Percentiles rank a stretch among this genome's conserved stretches.
Evolutionary conservation across 2,888 invertebrate species (phyloP).

Genomic region (Tetranychus piercei): DNA sequence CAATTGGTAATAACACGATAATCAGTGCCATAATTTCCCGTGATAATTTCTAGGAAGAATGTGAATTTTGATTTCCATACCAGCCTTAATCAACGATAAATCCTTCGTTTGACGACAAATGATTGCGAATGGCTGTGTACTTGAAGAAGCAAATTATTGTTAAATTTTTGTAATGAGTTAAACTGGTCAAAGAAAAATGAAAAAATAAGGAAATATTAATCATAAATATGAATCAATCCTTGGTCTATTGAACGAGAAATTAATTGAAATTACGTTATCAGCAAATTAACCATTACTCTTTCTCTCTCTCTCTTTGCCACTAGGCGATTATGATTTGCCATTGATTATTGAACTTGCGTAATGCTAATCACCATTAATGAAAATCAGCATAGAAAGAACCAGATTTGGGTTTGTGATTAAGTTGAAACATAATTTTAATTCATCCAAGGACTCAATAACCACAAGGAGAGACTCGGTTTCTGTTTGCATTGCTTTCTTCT

Average conservation of each 20-base stretch:
- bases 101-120: too few species aligned
- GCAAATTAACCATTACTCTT: too few species aligned
- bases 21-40: too few species aligned
- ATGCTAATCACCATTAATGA: background rate
- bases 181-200: background rate
- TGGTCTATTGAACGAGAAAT: background rate
- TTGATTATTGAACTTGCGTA: background rate
- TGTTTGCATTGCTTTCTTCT: background rate
- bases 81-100: too few species aligned
- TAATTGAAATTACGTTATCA: background rate
- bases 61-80: too few species aligned
- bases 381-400: background rate
- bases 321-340: background rate
- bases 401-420: background rate
- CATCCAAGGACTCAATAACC: background rate
- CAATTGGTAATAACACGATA: too few species aligned
- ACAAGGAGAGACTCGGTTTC: background rate
- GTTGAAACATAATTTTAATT: background rate
- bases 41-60: too few species aligned
- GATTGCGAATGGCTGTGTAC: too few species aligned
- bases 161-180: background rate
- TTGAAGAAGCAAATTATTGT: too few species aligned
- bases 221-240: background rate
- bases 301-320: too few species aligned
- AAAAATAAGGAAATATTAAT: background rate